Percentiles rank a stretch among this genome's conserved stretches.
Evolutionary conservation across 2,888 invertebrate genomes (phyloP).

Genomic region (Cantharis nigra): DNA sequence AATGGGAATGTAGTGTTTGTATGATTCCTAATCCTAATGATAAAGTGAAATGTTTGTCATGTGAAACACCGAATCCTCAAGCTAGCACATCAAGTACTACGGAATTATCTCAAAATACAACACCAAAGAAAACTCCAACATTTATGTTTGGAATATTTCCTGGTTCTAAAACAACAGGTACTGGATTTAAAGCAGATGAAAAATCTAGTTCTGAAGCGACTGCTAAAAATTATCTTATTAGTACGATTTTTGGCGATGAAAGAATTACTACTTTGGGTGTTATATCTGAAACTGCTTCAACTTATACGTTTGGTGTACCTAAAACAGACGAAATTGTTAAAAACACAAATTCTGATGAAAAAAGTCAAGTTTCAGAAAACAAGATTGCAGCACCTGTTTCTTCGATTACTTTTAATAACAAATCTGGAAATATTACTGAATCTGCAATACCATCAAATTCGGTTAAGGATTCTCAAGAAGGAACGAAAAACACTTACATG

Average conservation of each 20-base stretch:
- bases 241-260: not conserved
- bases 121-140: conserved; percentile 35
- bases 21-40: conserved; percentile 62
- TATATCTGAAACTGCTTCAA: conserved; percentile 12
- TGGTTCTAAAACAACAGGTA: conserved; percentile 6
- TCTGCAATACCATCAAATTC: not conserved
- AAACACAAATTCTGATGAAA: conserved; percentile 14
- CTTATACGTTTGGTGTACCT: conserved; percentile 37
- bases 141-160: conserved; percentile 60
- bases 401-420: not conserved
- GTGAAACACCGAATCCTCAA: conserved; percentile 61
- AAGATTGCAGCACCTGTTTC: not conserved
- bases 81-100: not conserved
- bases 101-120: conserved; percentile 12
- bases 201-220: conserved; percentile 33
- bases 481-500: not conserved
- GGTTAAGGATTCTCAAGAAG: not conserved
- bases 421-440: not conserved
- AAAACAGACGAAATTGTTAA: conserved; percentile 8
- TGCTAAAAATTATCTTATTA: conserved; percentile 17
- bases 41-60: conserved; percentile 61
- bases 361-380: not conserved
- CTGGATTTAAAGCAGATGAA: not conserved
- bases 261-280: not conserved
- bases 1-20: conserved; percentile 68